Base-by-base conservation (phyloP, 2,797 vertebrate genomes). In the Danio aesculapii region DNA sequence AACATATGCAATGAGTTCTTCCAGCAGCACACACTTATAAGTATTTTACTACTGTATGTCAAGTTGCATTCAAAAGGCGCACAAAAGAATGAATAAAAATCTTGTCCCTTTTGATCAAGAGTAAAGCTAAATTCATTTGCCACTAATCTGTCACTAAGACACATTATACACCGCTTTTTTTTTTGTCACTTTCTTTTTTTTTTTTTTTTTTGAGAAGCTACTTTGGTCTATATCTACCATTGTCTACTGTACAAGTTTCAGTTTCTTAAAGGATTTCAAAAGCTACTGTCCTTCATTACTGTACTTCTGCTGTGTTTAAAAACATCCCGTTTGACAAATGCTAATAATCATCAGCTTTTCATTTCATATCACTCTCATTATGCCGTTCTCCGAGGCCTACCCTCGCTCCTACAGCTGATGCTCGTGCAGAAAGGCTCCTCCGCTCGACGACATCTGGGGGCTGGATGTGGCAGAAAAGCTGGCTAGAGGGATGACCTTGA, bases 401-500 rank as follows among this genome's bases (percentile, higher is more conserved):
- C 50, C 58, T 7, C 64, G 12, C 41, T 61, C 43, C 94, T 93
- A 98, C 90, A 98, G 92, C 91, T 97, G 96, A 93, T 98, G 95
- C 94, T 98, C 98, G 5, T 96, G 95, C 81, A 97, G 82, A 88
- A 97, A 95, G 2, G 94, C 83, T 21, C 87, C 86, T 46, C 89
- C 92, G 1, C 93, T 87, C 13, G 88, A 88, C 0, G 94, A 86
- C 0, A 89, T 89, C 89, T 94, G 92, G 85, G 95, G 95, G 83
- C 91, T 85, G 0, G 94, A 90, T 0, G 94, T 90, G 21, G 94
- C 90, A 14, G 94, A 92, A 84, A 99, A 98, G 87, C 94, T 98
- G 59, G 96, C 96, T 92, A 98, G 92, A 11, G 96, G 95, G 85
- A 99, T 99, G 84, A 97, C 94, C 94, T 98, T 98, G 88, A 96